Evolutionary conservation across 2,888 invertebrate species (phyloP).

Genomic region (Himalopsyche japonica): DNA sequence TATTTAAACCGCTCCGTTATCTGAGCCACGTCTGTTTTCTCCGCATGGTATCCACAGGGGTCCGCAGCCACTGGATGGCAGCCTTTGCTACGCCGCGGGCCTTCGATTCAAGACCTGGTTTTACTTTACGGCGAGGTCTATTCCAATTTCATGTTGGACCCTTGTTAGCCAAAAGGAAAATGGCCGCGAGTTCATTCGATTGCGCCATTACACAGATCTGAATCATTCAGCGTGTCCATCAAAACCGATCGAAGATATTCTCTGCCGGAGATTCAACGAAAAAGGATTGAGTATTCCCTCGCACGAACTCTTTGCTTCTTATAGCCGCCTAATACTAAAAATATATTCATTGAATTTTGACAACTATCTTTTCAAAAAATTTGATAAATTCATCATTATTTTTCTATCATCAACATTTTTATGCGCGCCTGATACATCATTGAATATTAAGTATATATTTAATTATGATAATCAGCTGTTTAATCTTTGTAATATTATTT

Average conservation of each 20-base stretch:
- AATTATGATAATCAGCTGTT: no score
- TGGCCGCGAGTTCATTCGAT: not conserved
- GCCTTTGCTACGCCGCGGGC: not conserved
- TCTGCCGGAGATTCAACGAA: not conserved
- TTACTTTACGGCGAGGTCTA: not conserved
- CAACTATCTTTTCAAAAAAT: no score
- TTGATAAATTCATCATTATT: no score
- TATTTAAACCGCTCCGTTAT: not conserved
- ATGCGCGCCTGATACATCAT: no score
- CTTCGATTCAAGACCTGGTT: not conserved
- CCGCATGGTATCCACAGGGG: not conserved
- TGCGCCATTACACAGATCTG: not conserved
- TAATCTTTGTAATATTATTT: no score
- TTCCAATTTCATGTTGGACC: not conserved
- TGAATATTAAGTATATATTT: no score
- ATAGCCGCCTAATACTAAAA: not conserved
- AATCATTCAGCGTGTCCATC: not conserved
- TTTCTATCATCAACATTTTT: no score
- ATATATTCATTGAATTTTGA: not conserved
- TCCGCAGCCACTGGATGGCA: not conserved
- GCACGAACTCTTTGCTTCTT: not conserved
- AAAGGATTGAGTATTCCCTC: not conserved
- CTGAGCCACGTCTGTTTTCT: not conserved
- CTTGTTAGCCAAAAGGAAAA: not conserved
- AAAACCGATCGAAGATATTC: not conserved